Percentiles rank a stretch among this genome's conserved stretches.
These are phyloP conservation scores for Diacarnus erythraeanus DNA, from an alignment of 37 sponge, comb jelly and placozoan species.

Conservation along the genomic window DNA sequence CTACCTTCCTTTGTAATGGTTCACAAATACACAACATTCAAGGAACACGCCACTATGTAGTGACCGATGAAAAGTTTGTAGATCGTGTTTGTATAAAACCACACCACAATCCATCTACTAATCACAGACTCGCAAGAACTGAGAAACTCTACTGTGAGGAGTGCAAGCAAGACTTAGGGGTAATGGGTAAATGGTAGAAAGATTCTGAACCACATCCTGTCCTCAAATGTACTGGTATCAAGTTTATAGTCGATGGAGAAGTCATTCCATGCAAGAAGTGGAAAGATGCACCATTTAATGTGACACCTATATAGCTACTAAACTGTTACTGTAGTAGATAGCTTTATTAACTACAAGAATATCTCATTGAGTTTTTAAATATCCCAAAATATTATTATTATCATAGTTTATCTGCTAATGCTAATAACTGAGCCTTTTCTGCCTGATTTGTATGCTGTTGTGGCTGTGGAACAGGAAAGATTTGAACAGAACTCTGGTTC, in stretches of 20 bases:
- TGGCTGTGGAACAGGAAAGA: slow-evolving; percentile 89
- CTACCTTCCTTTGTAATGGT: slow-evolving; percentile 40
- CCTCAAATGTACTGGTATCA: slow-evolving; percentile 49
- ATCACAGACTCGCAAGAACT: slow-evolving; percentile 10
- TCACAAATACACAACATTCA: slow-evolving; percentile 39
- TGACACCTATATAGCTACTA: neutral
- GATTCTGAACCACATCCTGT: slow-evolving; percentile 27
- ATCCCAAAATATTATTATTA: neutral
- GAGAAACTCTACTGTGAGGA: slow-evolving; percentile 49
- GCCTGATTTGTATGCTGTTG: slow-evolving; percentile 59
- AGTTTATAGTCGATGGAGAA: slow-evolving; percentile 17
- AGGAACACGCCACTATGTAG: slow-evolving; percentile 29
- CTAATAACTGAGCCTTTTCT: neutral
- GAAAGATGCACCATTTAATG: slow-evolving; percentile 52
- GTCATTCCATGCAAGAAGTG: slow-evolving; percentile 33
- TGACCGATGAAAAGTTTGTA: slow-evolving; percentile 25
- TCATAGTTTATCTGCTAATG: neutral
- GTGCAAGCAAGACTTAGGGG: slow-evolving; percentile 60
- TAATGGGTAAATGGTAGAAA: slow-evolving; percentile 37
- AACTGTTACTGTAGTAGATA: neutral
- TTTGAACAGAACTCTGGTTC: slow-evolving; percentile 45
- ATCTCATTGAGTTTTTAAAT: neutral
- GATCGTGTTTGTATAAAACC: neutral
- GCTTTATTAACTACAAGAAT: neutral
- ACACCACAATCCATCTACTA: slow-evolving; percentile 14